Evolutionary conservation across 2,113 vertebrate genomes (phyloP).

Genomic region (Alces alces): DNA sequence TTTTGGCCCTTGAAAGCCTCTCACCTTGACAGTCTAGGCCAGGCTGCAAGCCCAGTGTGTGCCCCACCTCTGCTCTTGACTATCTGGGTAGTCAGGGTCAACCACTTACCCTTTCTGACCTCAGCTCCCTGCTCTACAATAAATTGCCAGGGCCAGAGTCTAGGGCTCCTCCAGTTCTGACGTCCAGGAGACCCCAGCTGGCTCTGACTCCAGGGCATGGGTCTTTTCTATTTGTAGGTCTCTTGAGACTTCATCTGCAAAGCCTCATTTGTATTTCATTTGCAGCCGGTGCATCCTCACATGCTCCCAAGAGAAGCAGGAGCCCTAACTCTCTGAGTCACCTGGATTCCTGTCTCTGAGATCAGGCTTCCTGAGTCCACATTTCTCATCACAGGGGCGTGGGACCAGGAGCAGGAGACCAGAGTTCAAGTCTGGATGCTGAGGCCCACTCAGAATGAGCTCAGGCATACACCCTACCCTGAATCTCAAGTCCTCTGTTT

Average conservation of each 20-base stretch:
- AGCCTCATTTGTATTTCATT: not conserved
- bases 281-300: not conserved
- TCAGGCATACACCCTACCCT: not conserved
- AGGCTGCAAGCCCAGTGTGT: not conserved
- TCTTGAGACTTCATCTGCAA: not conserved
- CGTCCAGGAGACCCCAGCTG: no score
- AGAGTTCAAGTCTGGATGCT: not conserved
- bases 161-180: not conserved
- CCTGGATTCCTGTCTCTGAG: not conserved
- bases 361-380: not conserved
- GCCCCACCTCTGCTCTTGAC: rapidly evolving
- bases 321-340: not conserved
- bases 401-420: not conserved
- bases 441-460: not conserved
- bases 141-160: not conserved
- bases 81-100: rapidly evolving
- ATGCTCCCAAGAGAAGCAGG: not conserved
- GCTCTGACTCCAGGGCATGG: not conserved
- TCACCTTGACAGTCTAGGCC: rapidly evolving
- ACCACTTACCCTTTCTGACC: not conserved
- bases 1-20: not conserved
- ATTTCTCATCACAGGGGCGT: rapidly evolving
- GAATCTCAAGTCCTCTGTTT: not conserved
- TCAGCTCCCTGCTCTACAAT: not conserved
- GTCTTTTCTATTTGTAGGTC: not conserved